Base-by-base conservation (phyloP, 2,888 invertebrate genomes). In the Neria commutata region DNA sequence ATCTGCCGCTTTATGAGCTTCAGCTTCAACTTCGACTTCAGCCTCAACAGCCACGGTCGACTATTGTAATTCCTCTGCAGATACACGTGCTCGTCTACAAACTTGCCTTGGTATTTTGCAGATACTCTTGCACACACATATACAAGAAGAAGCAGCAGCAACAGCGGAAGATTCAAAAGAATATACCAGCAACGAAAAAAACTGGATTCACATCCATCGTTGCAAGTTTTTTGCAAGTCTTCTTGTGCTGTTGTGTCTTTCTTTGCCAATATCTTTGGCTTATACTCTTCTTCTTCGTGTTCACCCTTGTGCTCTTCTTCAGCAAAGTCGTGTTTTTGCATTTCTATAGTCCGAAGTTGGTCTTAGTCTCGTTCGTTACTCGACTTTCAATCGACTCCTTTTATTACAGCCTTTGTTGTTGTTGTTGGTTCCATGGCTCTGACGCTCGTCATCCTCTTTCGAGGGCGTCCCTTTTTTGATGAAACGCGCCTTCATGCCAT, bases 271-370 rank as follows among this genome's bases (percentile, higher is more conserved):
- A 16, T 24, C 42, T 34, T 29, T 16, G 26, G 24, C 40, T 56
- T 64, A 64, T 64, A 19, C 16, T 21, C 34, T 21, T 16, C 34
- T 5, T 10, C 3, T 61, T 58, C 51, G 33, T 50, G 16, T 46
- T 56, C 26, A 4, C 21, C 46, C 16, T 55, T 56, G 57, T 58
- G 50, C 33, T 49, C 59, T 55, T 49, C 57, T 37, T 19, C 52
- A 52, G 42, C 62, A 42, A 47, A 57, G 63, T 71, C 67, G 61
- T 67, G 65, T 60, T 61, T 54, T 65, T 62, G 52, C 70, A 70
- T 67, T 68, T 71, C 40, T 49, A 16, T 33, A 24, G 37, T 23
- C 26, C 47, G 26, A 45, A 34, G 8, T 8, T 52, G 29, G 42
- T 34, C 29, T 24, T 48, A 51, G 21, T 34, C 45, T 40, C 23